phyloP scores from a whole-genome alignment of 2,888 invertebrate genomes.

The Leptinotarsa haldemani region DNA sequence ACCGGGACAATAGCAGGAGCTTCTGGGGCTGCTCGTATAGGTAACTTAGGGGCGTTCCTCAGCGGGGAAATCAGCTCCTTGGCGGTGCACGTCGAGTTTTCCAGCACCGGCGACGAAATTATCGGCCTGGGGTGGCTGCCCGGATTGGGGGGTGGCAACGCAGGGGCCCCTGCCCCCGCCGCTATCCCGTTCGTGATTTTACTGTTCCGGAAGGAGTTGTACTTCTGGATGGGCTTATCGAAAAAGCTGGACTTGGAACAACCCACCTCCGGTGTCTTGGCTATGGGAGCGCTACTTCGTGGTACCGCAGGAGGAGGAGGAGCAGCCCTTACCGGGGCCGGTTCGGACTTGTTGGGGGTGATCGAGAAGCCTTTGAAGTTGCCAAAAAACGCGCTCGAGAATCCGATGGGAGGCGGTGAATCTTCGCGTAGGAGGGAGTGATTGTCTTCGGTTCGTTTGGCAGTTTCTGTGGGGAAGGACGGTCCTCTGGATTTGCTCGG shows the following conservation, averaged over 20 bases:
- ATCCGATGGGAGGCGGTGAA: slow-evolving; percentile 49
- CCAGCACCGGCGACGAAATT: slow-evolving; percentile 84
- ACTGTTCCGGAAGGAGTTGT: slow-evolving; percentile 61
- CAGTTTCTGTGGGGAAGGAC: slow-evolving; percentile 64
- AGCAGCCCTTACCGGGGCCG: slow-evolving; percentile 68
- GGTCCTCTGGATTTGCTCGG: slow-evolving; percentile 60
- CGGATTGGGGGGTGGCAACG: slow-evolving; percentile 74
- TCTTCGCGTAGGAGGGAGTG: slow-evolving; percentile 72
- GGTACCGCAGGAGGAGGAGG: slow-evolving; percentile 70
- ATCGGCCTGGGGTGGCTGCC: slow-evolving; percentile 76
- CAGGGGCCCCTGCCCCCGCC: slow-evolving; percentile 61
- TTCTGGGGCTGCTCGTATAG: slow-evolving; percentile 72
- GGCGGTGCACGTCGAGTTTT: slow-evolving; percentile 84
- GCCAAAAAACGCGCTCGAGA: slow-evolving; percentile 78
- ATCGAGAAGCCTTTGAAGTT: slow-evolving; percentile 88
- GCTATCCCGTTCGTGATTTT: slow-evolving; percentile 61
- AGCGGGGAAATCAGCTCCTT: slow-evolving; percentile 78
- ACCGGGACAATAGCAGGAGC: slow-evolving; percentile 67
- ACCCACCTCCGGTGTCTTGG: too few species aligned
- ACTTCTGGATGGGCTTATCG: slow-evolving; percentile 54
- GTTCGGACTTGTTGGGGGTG: slow-evolving; percentile 70
- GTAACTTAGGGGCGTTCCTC: slow-evolving; percentile 72
- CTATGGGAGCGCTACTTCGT: too few species aligned
- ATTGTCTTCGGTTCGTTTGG: slow-evolving; percentile 75
- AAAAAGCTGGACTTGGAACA: slow-evolving; percentile 49